phyloP scores from a whole-genome alignment of 1,140 invertebrate species.

The Trichomalopsis sarcophagae region DNA sequence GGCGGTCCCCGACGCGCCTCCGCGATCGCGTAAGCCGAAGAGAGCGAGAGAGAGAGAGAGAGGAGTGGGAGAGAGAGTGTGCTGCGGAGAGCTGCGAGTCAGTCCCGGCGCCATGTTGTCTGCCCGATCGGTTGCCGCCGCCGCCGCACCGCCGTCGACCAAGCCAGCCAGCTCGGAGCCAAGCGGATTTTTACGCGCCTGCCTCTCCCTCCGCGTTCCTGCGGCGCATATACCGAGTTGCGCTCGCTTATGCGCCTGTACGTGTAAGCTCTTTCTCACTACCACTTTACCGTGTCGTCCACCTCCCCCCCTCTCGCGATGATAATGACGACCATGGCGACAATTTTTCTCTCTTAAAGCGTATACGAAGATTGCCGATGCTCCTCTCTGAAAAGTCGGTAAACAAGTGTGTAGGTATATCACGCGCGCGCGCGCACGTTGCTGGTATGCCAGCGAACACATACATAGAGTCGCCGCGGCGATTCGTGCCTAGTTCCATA shows the following conservation, averaged over 20 bases:
- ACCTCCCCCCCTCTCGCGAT: not conserved
- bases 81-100: constrained; percentile 42
- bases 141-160: constrained; percentile 53
- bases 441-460: not conserved
- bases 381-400: not conserved
- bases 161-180: constrained; percentile 71
- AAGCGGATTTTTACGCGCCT: constrained; percentile 66
- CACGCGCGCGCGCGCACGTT: not conserved
- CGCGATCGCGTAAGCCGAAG: not conserved
- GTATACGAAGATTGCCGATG: not conserved
- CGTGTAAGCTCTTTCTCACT: not conserved
- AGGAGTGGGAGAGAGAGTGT: constrained; percentile 2
- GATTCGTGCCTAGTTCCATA: constrained; percentile 32
- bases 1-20: constrained; percentile 21
- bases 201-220: not conserved
- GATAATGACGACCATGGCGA: not conserved
- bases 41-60: not conserved
- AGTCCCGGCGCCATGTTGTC: constrained; percentile 73
- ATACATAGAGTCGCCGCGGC: not conserved
- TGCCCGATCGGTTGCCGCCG: constrained; percentile 63
- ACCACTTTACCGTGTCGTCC: no score
- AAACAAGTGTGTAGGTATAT: constrained; percentile 32
- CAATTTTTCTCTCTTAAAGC: not conserved
- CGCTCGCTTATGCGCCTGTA: not conserved
- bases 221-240: not conserved